Evolutionary conservation across 2,888 invertebrate genomes (phyloP), one percentile per base, ranked within the genome.

Genomic region (Lasioglossum lativentre): DNA sequence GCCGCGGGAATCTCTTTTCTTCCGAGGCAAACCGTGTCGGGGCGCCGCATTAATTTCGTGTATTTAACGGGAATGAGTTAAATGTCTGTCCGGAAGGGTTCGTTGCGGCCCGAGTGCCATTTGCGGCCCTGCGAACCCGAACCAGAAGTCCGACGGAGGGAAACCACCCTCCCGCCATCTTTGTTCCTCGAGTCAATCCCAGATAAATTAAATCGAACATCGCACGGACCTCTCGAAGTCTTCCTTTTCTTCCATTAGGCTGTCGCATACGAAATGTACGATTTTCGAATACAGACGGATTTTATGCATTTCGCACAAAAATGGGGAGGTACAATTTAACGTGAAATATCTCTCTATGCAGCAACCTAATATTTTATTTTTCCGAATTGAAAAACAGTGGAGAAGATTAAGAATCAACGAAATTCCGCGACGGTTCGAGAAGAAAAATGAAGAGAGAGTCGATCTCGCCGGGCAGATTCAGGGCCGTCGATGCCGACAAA

Each of bases 1-100:
- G 59, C 47, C 71, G 40, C 66, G 34, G 30, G 52, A 45, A 68
- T 82, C 92, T 85, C 92, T 91, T 93, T 92, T 93, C 91, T 92
- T 92, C 89, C 89, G 86, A 86, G 89, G 90, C 89, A 90, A 91
- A 75, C 84, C 85, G 92, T 92, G 90, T 93, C 92, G 92, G 91
- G 92, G 84, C 79, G 74, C 86, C 88, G 91, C 92, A 92, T 92
- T 92, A 93, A 93, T 93, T 93, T 91, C 91, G 88, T 89, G 90
- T 90, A 92, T 93, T 93, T 92, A 88, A 87, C 75, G 82, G 70
- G 85, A 80, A 75, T 66, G 80, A 78, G 78, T 85, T 87, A 59
- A 85, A 80, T 82, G 80, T 78, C 87, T 66, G 78, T 34, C 84
- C 87, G 87, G 87, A 88, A 87, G 79, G 87, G 87, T 79, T 75